A percentile compares a stretch with the other conserved stretches of the same genome.
Conservation (phyloP, 2,888 invertebrate species). For the Hydrotaea diabolus region DNA sequence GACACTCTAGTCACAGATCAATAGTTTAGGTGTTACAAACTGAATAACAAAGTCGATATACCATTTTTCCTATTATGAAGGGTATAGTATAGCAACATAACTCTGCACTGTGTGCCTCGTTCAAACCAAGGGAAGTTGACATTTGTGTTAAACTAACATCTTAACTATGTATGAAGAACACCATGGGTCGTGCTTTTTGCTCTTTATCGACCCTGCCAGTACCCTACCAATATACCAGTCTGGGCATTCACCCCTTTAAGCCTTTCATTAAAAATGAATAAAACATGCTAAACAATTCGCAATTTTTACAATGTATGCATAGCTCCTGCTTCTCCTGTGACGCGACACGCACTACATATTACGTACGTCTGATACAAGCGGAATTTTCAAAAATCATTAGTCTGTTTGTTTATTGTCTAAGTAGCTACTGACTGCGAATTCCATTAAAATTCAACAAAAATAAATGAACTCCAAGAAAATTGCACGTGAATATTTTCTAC, state of each 20-base stretch:
- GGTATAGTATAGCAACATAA: too few relatives aligned
- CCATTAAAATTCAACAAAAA: neutral
- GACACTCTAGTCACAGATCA: too few relatives aligned
- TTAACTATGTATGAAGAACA: too few relatives aligned
- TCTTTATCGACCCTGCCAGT: too few relatives aligned
- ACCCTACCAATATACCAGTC: too few relatives aligned
- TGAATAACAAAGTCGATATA: too few relatives aligned
- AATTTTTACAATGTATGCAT: neutral
- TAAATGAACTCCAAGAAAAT: neutral
- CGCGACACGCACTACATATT: neutral
- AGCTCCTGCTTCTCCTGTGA: neutral
- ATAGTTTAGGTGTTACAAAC: too few relatives aligned
- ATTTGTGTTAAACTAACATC: too few relatives aligned
- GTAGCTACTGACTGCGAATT: neutral
- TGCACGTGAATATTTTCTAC: neutral
- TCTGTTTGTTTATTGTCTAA: neutral
- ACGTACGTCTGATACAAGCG: conserved; percentile 17
- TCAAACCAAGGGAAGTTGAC: too few relatives aligned
- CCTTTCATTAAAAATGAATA: neutral
- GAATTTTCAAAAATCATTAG: neutral
- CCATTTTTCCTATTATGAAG: too few relatives aligned
- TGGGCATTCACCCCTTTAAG: neutral
- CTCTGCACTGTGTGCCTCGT: too few relatives aligned
- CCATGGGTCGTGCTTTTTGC: too few relatives aligned
- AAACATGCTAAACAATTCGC: conserved; percentile 21